Evolutionary conservation across 1,140 invertebrate genomes (phyloP), one percentile per base, ranked within the genome.

Genomic region (Uloborus diversus): DNA sequence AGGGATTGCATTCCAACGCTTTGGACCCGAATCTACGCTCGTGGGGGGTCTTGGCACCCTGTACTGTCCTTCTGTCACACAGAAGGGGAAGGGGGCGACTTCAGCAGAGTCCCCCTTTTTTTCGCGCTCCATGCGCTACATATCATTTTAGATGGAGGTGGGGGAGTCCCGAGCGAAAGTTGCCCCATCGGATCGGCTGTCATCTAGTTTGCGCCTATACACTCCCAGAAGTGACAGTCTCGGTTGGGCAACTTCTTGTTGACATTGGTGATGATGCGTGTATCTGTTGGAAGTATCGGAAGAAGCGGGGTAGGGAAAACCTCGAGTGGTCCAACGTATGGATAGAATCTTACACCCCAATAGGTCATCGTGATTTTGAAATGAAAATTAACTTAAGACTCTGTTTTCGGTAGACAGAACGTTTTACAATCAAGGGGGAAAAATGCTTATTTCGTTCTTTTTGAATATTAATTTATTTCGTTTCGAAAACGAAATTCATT

Each of bases 11-110:
- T 78, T 78, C 61, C 61, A 42, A n/a, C 33, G 32, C 62, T 13
- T 7, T 17, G 27, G 7, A 47, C 30, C 32, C 53, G 25, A 61
- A 79, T 49, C 65, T 51, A 33, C 61, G 25, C 76, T n/a, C n/a
- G n/a, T 27, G 76, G 76, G 76, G 68, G 76, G 76, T 79, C 76
- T 33, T 20, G 28, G 51, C 28, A 30, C 28, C 59, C 59, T 62
- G 32, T 7, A 42, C 37, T 59, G 68, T 70, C 53, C 25, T 51
- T 32, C 49, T 75, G 53, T 59, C 51, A 71, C 14, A 37, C 69
- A 59, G 25, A 2, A 59, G n/a, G 13, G n/a, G 11, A 14, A 33
- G 30, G 57, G 57, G 23, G 57, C 9, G 51, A 56, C 23, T 56
- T 56, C 23, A 37, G 35, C 33, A n/a, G 61, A 35, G 25, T 37